Conservation (phyloP, 2,113 vertebrate species). For the Penelope pileata region DNA sequence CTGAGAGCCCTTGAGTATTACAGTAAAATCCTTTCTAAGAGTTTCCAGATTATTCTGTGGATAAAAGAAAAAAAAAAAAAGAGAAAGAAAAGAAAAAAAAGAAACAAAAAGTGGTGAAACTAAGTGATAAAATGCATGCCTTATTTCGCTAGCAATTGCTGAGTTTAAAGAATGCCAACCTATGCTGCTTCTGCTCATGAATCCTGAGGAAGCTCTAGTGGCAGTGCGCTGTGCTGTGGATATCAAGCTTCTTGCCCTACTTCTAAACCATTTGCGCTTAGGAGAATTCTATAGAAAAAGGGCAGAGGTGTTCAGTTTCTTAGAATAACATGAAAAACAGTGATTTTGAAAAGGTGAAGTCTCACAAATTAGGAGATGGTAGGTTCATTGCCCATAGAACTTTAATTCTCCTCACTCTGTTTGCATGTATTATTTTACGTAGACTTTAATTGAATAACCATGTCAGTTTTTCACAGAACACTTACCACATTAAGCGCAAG, state of each 20-base stretch:
- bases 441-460: conserved; percentile 42
- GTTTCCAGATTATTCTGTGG: neutral
- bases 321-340: neutral
- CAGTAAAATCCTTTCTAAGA: neutral
- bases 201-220: neutral
- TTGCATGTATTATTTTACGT: conserved; percentile 4
- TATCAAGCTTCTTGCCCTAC: neutral
- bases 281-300: neutral
- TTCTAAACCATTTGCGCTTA: neutral
- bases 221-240: fast-evolving
- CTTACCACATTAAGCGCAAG: conserved; percentile 37
- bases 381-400: neutral
- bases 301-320: neutral
- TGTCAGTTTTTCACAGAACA: conserved; percentile 39
- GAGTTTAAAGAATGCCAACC: neutral
- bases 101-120: neutral
- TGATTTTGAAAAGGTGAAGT: neutral
- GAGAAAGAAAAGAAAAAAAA: neutral
- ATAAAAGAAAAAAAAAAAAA: neutral
- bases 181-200: neutral
- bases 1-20: neutral
- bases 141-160: neutral
- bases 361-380: neutral
- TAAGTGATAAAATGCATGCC: neutral
- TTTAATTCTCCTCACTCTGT: neutral